Evolutionary conservation across 2,888 invertebrate species (phyloP).

Genomic region (Galerucella nymphaeae): DNA sequence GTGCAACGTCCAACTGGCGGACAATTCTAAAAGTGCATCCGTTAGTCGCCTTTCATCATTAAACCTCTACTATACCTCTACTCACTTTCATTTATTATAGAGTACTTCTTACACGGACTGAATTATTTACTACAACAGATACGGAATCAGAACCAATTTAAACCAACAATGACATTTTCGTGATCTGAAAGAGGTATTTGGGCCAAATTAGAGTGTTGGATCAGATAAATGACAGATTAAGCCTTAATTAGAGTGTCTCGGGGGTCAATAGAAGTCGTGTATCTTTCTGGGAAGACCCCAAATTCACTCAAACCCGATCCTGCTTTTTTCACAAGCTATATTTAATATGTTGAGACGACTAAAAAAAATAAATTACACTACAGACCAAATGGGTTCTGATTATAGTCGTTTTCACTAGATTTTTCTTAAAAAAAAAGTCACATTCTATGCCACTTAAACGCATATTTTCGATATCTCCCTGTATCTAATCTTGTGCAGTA

Average conservation of each 20-base stretch:
- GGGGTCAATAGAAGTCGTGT: too few relatives aligned
- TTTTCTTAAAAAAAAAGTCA: not conserved
- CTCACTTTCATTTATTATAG: constrained; percentile 44
- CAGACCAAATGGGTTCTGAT: constrained; percentile 38
- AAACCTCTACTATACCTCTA: constrained; percentile 45
- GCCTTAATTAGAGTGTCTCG: too few relatives aligned
- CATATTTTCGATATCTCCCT: not conserved
- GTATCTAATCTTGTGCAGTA: not conserved
- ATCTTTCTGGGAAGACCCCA: not conserved
- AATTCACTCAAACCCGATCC: not conserved
- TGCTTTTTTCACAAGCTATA: constrained; percentile 22
- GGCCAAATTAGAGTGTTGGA: too few relatives aligned
- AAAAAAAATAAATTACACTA: constrained; percentile 40
- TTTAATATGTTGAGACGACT: constrained; percentile 29
- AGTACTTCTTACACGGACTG: constrained; percentile 33
- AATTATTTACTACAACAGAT: constrained; percentile 30
- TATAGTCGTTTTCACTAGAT: constrained; percentile 43
- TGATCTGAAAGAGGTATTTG: too few relatives aligned
- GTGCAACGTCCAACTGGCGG: constrained; percentile 54
- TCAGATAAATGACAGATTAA: too few relatives aligned
- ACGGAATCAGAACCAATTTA: constrained; percentile 6
- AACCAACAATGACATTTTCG: not conserved
- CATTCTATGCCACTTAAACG: not conserved
- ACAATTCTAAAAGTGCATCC: constrained; percentile 54
- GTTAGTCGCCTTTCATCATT: constrained; percentile 55